phyloP scores from a whole-genome alignment of 2,797 vertebrate species.

The Falco rusticolus region DNA sequence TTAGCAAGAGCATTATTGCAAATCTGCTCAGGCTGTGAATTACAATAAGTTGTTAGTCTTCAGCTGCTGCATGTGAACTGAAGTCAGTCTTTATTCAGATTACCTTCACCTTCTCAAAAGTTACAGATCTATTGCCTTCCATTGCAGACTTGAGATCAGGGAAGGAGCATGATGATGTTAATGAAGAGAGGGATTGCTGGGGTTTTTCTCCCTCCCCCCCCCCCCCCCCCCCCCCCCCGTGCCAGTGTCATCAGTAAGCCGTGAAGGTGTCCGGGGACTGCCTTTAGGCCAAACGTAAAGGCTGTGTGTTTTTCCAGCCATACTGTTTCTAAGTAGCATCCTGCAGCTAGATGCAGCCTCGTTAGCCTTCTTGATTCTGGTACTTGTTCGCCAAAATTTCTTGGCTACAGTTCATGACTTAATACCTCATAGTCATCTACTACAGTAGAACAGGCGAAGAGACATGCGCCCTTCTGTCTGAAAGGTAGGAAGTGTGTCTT shows the following conservation, averaged over 20 bases:
- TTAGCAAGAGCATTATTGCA: background rate
- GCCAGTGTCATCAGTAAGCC: background rate
- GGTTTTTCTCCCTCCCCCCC: too few species aligned
- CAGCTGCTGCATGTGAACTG: background rate
- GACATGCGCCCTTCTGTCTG: background rate
- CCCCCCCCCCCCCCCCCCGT: too few species aligned
- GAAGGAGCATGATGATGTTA: background rate
- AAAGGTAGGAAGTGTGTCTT: background rate
- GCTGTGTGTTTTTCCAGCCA: background rate
- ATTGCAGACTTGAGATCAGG: background rate
- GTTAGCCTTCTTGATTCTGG: background rate
- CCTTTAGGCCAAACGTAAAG: background rate
- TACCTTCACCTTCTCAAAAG: background rate
- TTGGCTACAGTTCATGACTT: background rate
- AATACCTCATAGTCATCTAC: background rate
- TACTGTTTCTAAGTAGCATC: background rate
- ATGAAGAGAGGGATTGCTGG: background rate
- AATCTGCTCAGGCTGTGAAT: background rate
- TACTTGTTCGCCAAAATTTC: background rate
- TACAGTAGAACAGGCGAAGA: background rate
- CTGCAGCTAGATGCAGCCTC: background rate
- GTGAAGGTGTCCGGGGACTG: background rate
- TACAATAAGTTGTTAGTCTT: background rate
- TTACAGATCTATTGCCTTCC: background rate
- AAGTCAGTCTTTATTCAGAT: background rate